These are phyloP conservation scores for Cosmorhoe ocellata DNA, from an alignment of 2,888 invertebrate species.

Conservation along the genomic window DNA sequence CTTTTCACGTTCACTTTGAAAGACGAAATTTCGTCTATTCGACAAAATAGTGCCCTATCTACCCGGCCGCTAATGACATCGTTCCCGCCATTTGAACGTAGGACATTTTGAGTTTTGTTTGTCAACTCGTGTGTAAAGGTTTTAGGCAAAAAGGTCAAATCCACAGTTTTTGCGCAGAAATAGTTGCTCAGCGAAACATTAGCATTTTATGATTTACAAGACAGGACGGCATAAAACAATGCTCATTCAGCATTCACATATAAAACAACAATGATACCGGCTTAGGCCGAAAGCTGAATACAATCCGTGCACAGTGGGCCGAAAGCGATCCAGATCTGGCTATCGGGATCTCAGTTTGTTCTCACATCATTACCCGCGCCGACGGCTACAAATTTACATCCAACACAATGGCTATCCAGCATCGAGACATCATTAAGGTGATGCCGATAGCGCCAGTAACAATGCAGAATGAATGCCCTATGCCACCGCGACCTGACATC, in stretches of 20 bases:
- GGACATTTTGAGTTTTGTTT: conserved; percentile 74
- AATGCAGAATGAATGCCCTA: conserved; percentile 54
- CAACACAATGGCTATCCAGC: conserved; percentile 83
- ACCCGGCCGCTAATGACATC: conserved; percentile 64
- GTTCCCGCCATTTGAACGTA: conserved; percentile 58
- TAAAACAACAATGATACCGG: conserved; percentile 54
- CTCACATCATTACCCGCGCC: conserved; percentile 83
- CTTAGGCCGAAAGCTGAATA: conserved; percentile 64
- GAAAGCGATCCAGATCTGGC: conserved; percentile 76
- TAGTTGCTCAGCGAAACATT: conserved; percentile 23
- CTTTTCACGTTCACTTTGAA: conserved; percentile 72
- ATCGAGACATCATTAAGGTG: conserved; percentile 83
- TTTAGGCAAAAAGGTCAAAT: conserved; percentile 21
- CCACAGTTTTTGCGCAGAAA: conserved; percentile 33
- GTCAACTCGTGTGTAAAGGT: conserved; percentile 47
- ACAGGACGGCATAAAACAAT: conserved; percentile 55
- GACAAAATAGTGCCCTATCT: conserved; percentile 79
- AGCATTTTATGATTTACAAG: conserved; percentile 58
- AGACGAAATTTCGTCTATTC: conserved; percentile 80
- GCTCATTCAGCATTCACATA: conserved; percentile 55
- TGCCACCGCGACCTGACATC: conserved; percentile 32
- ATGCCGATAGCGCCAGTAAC: conserved; percentile 80
- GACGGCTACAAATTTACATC: conserved; percentile 83
- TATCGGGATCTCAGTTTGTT: conserved; percentile 82
- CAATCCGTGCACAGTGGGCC: conserved; percentile 69